Conservation (phyloP, 2,797 vertebrate genomes). For the Sarcophilus harrisii region DNA sequence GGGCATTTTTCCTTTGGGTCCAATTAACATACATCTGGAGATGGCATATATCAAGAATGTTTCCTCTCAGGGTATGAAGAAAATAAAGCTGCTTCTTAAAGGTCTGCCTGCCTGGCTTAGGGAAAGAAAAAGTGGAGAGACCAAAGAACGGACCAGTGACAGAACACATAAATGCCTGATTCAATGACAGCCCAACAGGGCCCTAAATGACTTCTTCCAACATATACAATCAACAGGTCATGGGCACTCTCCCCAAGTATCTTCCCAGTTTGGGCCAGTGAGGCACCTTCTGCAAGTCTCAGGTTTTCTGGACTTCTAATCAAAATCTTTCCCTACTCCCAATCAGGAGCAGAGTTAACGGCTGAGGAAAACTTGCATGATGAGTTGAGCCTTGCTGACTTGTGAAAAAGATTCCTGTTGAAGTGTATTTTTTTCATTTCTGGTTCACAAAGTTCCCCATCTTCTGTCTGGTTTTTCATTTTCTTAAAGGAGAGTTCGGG, state of each 20-base stretch:
- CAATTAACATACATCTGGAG: constrained; percentile 27
- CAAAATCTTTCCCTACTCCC: constrained; percentile 42
- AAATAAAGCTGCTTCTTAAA: constrained; percentile 63
- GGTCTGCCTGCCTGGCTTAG: constrained; percentile 52
- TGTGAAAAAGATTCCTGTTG: constrained; percentile 28
- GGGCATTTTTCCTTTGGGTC: constrained; percentile 55
- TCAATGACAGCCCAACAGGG: constrained; percentile 15
- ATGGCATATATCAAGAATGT: constrained; percentile 49
- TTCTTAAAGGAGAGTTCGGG: constrained; percentile 3
- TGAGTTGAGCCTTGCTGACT: not conserved
- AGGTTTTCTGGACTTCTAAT: constrained; percentile 40
- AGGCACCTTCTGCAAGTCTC: not conserved
- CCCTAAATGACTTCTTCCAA: constrained; percentile 50
- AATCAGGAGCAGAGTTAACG: constrained; percentile 25
- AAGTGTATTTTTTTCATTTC: constrained; percentile 9
- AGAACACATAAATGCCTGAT: constrained; percentile 37
- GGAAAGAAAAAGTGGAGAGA: constrained; percentile 5
- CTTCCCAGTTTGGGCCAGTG: not conserved
- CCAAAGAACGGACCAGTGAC: constrained; percentile 12
- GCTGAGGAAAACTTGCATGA: not conserved
- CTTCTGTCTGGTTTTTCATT: constrained; percentile 4
- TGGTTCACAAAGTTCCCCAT: constrained; percentile 27
- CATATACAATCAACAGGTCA: constrained; percentile 21
- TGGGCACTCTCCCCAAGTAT: constrained; percentile 15
- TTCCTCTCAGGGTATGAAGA: constrained; percentile 49